phyloP scores from a whole-genome alignment of 2,113 vertebrate species.

The Ahaetulla prasina region DNA sequence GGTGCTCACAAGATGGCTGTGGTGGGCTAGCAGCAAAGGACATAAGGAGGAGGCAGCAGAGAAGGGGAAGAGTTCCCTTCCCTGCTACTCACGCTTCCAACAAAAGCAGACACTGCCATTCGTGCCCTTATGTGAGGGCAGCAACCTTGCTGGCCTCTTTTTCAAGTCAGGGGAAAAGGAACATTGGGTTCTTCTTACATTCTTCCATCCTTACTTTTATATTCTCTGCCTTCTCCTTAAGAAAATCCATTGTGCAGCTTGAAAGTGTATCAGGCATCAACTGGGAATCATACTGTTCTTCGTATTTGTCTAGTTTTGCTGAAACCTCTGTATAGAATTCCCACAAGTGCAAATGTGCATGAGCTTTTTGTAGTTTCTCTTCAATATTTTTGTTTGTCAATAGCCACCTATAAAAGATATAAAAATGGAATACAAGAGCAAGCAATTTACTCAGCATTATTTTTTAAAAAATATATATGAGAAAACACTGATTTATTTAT shows the following conservation, averaged over 20 bases:
- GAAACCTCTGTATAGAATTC: slow-evolving; percentile 59
- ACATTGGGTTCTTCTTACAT: background rate
- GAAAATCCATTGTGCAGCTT: slow-evolving; percentile 55
- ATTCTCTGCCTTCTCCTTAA: slow-evolving; percentile 58
- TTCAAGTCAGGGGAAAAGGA: background rate
- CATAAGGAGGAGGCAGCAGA: background rate
- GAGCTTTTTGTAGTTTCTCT: slow-evolving; percentile 61
- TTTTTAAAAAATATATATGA: background rate
- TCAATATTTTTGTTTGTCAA: slow-evolving; percentile 61
- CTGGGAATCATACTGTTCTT: slow-evolving; percentile 59
- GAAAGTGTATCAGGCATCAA: slow-evolving; percentile 46
- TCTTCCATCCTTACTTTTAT: slow-evolving; percentile 67
- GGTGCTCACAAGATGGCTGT: background rate
- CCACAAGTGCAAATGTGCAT: slow-evolving; percentile 70
- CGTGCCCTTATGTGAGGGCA: background rate
- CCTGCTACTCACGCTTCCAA: background rate
- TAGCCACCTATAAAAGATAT: slow-evolving; percentile 74
- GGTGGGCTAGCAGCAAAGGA: background rate
- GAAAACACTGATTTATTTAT: background rate
- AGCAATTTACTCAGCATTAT: background rate
- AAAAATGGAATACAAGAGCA: background rate
- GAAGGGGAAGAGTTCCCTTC: background rate
- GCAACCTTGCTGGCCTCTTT: background rate
- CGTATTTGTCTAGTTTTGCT: slow-evolving; percentile 60
- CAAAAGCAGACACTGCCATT: background rate